Conservation (phyloP, 2,888 invertebrate species). For the Carpatolechia fugitivella region DNA sequence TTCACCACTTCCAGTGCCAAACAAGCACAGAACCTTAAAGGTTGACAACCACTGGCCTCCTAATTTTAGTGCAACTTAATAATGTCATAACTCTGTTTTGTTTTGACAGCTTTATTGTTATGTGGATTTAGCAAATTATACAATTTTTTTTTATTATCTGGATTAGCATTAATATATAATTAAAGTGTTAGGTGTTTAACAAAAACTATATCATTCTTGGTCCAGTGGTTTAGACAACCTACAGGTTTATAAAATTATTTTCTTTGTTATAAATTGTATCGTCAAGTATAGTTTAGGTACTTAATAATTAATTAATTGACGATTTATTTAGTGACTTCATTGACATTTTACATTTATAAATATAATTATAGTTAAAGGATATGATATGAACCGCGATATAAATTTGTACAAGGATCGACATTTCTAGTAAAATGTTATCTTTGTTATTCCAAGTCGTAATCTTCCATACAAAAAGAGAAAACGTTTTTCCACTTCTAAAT, state of each 20-base stretch:
- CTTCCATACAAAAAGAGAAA: too few species aligned
- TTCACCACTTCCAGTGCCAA: not conserved
- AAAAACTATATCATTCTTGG: not conserved
- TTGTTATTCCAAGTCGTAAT: too few species aligned
- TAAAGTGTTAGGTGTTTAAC: not conserved
- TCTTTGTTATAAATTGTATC: not conserved
- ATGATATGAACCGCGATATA: too few species aligned
- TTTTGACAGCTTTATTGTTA: slow-evolving; percentile 17
- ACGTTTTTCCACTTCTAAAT: too few species aligned
- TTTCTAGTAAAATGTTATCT: too few species aligned
- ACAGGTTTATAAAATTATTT: too few species aligned
- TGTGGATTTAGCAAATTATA: slow-evolving; percentile 16
- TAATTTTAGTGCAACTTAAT: slow-evolving; percentile 13
- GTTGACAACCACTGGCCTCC: slow-evolving; percentile 4
- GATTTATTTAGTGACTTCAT: too few species aligned
- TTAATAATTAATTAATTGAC: too few species aligned
- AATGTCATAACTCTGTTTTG: slow-evolving; percentile 17
- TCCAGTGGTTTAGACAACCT: not conserved
- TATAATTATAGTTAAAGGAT: too few species aligned
- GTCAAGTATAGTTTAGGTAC: too few species aligned
- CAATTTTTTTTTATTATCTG: not conserved
- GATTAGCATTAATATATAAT: slow-evolving; percentile 1
- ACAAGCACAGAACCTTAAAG: not conserved
- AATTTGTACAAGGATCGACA: too few species aligned
- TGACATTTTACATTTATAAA: too few species aligned